Base-by-base conservation (phyloP, 2,113 vertebrate genomes). In the Rhegmatorhina hoffmannsi region DNA sequence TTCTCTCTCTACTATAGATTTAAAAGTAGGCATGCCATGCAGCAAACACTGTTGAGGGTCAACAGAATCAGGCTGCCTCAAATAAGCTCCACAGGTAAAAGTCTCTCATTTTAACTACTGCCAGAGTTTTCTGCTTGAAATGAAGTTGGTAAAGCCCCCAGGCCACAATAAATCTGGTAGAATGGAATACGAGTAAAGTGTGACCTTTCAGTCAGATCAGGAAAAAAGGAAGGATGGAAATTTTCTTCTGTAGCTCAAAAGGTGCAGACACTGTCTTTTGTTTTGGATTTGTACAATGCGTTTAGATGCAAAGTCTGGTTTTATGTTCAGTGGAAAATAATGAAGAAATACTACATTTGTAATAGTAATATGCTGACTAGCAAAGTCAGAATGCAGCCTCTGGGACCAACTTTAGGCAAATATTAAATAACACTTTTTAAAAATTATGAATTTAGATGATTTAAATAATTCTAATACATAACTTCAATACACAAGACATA, bases 381-480 rank as follows among this genome's bases (percentile, higher is more conserved):
- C 25, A 85, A 82, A 85, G 7, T 17, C 31, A 91, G 55, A 79
- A 73, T 90, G 60, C 28, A 67, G 55, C 46, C 78, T 85, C 90
- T 74, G 87, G 33, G 59, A 86, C 14, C 20, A 85, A 38, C 13
- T 82, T 84, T 38, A 80, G 67, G 49, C 67, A 92, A 94, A 69
- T 80, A 93, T 77, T 83, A 88, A 91, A 90, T 60, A 89, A 69
- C 60, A 55, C 13, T 44, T 84, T 64, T 60, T 6, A 17, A 94
- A 93, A 91, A 70, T 34, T 29, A 84, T 38, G 1, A 74, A 87
- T 95, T 80, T 50, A 80, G 62, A 80, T 4, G 7, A 64, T 76
- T 88, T 72, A 76, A 95, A 82, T 67, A 89, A 19, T 92, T 83
- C 67, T 93, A 63, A 88, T 89, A 92, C 72, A 78, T 91, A 93